Percentiles rank a stretch among this genome's conserved stretches.
phyloP scores from a whole-genome alignment of 2,113 vertebrate genomes.

The Gallinago paraguaiae region DNA sequence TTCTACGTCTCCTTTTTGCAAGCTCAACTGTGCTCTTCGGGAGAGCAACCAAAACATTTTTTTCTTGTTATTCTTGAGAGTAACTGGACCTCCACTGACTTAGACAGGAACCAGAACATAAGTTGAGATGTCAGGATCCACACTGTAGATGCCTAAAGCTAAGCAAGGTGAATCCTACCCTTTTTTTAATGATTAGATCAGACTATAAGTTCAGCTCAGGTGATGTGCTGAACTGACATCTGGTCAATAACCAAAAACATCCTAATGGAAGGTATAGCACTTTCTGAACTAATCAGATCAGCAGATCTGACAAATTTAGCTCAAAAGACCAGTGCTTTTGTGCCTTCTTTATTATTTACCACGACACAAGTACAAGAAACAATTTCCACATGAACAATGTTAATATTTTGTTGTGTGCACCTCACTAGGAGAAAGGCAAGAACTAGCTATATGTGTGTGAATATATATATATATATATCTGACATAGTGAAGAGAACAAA shows the following conservation, averaged over 20 bases:
- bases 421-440: not conserved
- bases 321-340: not conserved
- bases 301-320: not conserved
- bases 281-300: conserved; percentile 4
- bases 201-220: not conserved
- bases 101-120: not conserved
- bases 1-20: not conserved
- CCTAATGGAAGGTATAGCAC: not conserved
- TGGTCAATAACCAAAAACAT: not conserved
- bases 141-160: not conserved
- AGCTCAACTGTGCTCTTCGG: not conserved
- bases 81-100: not conserved
- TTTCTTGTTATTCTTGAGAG: not conserved
- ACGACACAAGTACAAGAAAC: not conserved
- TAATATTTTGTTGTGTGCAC: not conserved
- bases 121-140: not conserved
- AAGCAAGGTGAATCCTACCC: not conserved
- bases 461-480: too few species aligned
- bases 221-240: not conserved
- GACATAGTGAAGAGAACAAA: not conserved
- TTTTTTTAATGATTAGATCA: not conserved
- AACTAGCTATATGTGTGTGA: not conserved
- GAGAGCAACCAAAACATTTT: not conserved
- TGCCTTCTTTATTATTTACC: not conserved
- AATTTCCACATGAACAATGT: not conserved